phyloP scores from a whole-genome alignment of 2,888 invertebrate genomes.

The Sphaerophoria rueppellii region DNA sequence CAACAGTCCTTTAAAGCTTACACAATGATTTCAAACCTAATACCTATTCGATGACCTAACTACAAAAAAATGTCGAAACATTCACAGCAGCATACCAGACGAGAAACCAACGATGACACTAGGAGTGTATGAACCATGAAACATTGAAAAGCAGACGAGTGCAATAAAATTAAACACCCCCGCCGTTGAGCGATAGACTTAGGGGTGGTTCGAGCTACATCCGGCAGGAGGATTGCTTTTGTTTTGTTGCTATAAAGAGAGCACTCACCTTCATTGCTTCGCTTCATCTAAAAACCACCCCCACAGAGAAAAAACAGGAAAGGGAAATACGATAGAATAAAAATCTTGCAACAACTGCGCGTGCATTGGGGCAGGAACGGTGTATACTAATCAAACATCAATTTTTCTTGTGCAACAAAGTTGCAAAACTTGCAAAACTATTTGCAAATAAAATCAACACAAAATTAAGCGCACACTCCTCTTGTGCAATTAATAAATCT shows the following conservation, averaged over 20 bases:
- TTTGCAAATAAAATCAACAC: conserved; percentile 6
- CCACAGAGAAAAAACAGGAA: conserved; percentile 11
- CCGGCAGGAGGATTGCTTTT: not conserved
- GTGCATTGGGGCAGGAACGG: conserved; percentile 67
- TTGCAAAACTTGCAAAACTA: conserved; percentile 29
- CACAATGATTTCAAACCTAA: conserved; percentile 6
- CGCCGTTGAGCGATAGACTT: not conserved
- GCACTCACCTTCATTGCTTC: not conserved
- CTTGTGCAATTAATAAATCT: no score
- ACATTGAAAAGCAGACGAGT: conserved; percentile 16
- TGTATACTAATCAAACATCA: not conserved
- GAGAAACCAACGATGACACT: conserved; percentile 3
- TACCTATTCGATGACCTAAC: conserved; percentile 2
- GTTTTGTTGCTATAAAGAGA: not conserved
- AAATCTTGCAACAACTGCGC: conserved; percentile 55
- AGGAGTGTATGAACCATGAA: not conserved
- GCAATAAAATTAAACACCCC: conserved; percentile 18
- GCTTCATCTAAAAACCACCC: not conserved
- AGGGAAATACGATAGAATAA: conserved; percentile 18
- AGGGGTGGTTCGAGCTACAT: not conserved
- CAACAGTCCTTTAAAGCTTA: not conserved
- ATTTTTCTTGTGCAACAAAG: conserved; percentile 48
- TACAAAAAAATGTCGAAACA: not conserved
- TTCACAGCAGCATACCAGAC: conserved; percentile 10
- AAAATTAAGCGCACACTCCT: not conserved